Conservation (phyloP, 2,797 vertebrate genomes). For the Silurus aristotelis region DNA sequence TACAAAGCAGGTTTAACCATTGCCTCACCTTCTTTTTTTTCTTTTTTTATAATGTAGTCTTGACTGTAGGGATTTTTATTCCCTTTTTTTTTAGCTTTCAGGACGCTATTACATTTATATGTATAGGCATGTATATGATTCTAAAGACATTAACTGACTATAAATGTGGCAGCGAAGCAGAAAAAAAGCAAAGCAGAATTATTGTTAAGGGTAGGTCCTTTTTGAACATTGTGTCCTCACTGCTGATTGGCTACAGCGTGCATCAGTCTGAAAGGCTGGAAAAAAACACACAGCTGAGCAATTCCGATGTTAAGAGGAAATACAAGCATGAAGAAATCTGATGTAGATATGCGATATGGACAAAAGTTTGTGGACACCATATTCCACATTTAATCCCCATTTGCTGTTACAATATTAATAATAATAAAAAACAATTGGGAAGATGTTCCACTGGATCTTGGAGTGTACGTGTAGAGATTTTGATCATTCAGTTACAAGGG, state of each 20-base stretch:
- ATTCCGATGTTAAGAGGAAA: no score
- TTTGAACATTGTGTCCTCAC: neutral
- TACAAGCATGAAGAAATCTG: neutral
- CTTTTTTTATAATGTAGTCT: neutral
- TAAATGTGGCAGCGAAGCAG: neutral
- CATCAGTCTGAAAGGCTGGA: neutral
- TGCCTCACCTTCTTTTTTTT: slow-evolving; percentile 9
- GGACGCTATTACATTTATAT: neutral
- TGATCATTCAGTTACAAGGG: no score
- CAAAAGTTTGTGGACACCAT: no score
- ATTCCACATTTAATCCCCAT: no score
- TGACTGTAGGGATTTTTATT: neutral
- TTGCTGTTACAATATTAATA: no score
- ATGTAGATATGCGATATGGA: no score
- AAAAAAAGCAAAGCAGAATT: neutral
- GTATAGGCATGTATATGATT: neutral
- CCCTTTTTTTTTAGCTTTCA: neutral
- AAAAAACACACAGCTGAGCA: neutral
- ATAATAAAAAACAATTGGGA: no score
- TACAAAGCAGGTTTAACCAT: slow-evolving; percentile 26
- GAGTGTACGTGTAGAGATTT: no score
- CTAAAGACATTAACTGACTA: neutral
- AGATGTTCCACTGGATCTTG: no score
- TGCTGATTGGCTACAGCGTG: neutral
- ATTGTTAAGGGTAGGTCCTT: neutral